Conservation (phyloP, 2,113 vertebrate species). For the Lophotis ruficrista region DNA sequence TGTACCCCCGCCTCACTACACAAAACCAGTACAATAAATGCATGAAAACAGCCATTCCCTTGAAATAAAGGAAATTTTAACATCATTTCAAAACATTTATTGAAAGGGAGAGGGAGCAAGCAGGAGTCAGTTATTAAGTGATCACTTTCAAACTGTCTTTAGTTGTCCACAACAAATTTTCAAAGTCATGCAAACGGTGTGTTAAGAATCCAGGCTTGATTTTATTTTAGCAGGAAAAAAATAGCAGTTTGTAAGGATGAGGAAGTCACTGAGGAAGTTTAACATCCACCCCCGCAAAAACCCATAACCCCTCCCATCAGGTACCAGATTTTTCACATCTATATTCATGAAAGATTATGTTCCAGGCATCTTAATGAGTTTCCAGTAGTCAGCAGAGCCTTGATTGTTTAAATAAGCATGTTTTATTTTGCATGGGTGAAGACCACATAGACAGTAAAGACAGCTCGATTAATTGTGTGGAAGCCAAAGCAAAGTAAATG, state of each 20-base stretch:
- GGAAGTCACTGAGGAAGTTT: rapidly evolving
- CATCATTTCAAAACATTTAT: neutral
- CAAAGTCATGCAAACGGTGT: rapidly evolving
- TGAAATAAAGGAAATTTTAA: neutral
- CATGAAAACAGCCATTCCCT: neutral
- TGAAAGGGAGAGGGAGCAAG: neutral
- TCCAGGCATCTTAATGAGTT: neutral
- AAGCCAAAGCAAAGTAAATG: neutral
- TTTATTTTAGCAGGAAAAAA: neutral
- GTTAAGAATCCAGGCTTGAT: neutral
- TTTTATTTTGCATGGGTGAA: neutral
- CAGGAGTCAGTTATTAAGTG: neutral
- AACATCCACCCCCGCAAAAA: neutral
- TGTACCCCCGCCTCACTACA: no score
- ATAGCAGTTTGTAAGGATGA: neutral
- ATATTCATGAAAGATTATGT: neutral
- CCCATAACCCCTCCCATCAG: neutral
- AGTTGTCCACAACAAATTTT: neutral
- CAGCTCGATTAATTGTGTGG: neutral
- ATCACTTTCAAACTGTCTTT: neutral
- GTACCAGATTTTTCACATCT: neutral
- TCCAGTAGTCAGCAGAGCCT: neutral
- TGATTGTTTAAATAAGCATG: neutral
- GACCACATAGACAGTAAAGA: neutral
- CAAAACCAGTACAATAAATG: neutral